These are phyloP conservation scores for Orchesella flavescens DNA, from an alignment of 2,888 invertebrate genomes.

Conservation along the genomic window DNA sequence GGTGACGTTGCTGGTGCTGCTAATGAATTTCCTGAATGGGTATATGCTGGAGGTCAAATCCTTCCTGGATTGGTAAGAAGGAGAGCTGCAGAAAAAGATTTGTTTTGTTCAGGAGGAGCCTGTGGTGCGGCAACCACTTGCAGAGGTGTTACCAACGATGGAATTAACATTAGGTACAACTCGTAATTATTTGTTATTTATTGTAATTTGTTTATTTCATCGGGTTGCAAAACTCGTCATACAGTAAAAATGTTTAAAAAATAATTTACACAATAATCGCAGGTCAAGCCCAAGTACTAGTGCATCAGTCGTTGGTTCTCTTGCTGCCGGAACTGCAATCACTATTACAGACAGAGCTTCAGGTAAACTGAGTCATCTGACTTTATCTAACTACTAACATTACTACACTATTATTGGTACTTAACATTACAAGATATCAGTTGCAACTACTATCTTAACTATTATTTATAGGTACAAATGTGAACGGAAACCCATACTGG, in stretches of 20 bases:
- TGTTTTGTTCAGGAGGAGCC: conserved; percentile 66
- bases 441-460: too few relatives aligned
- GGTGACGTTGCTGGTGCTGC: conserved; percentile 67
- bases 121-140: conserved; percentile 49
- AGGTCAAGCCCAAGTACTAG: conserved; percentile 52
- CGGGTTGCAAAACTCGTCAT: not conserved
- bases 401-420: too few relatives aligned
- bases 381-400: not conserved
- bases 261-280: not conserved
- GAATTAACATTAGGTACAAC: conserved; percentile 39
- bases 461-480: conserved; percentile 43
- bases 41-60: conserved; percentile 56
- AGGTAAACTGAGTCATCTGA: conserved; percentile 24
- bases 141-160: conserved; percentile 40
- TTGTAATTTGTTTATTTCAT: not conserved
- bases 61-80: conserved; percentile 50
- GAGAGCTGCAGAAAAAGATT: conserved; percentile 64
- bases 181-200: not conserved
- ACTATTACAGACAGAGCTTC: conserved; percentile 46
- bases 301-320: conserved; percentile 49
- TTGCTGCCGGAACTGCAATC: conserved; percentile 45
- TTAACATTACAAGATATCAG: too few relatives aligned
- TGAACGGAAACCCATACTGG: conserved; percentile 65
- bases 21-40: conserved; percentile 67
- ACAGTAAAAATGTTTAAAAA: not conserved